Conservation (phyloP, 2,888 invertebrate genomes). For the Drosophila kambysellisi region DNA sequence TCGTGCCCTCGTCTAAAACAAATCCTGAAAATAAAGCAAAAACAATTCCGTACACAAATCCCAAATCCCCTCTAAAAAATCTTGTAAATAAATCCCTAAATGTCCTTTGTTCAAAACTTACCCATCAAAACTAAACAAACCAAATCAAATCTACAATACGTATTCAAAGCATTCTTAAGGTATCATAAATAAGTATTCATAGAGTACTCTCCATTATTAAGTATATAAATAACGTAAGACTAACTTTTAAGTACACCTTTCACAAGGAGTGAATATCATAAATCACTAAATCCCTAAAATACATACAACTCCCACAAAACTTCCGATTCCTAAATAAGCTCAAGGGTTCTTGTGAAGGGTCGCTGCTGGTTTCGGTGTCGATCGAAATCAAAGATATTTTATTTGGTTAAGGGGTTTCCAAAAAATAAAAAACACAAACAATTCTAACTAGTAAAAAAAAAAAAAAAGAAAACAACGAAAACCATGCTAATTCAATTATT, state of each 20-base stretch:
- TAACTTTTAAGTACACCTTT: conserved; percentile 43
- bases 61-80: conserved; percentile 60
- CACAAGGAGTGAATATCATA: conserved; percentile 47
- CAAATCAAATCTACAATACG: conserved; percentile 41
- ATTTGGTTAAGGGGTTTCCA: conserved; percentile 37
- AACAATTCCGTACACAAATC: conserved; percentile 57
- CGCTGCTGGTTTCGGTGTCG: conserved; percentile 34
- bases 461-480: conserved; percentile 51
- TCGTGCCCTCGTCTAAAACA: conserved; percentile 85
- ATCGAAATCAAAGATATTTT: conserved; percentile 37
- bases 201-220: conserved; percentile 14
- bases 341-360: conserved; percentile 57
- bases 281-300: conserved; percentile 12
- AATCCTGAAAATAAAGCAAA: conserved; percentile 65
- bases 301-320: conserved; percentile 4
- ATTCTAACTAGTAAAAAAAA: conserved; percentile 29
- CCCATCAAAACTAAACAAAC: conserved; percentile 54
- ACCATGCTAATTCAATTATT: conserved; percentile 81
- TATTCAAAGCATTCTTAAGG: conserved; percentile 34
- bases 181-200: conserved; percentile 28
- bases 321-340: conserved; percentile 5
- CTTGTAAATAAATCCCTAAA: conserved; percentile 75
- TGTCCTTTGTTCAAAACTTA: conserved; percentile 81
- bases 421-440: conserved; percentile 25
- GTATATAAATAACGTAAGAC: conserved; percentile 16